Evolutionary conservation across 2,888 invertebrate genomes (phyloP).

Genomic region (Drosophila melanocephala): DNA sequence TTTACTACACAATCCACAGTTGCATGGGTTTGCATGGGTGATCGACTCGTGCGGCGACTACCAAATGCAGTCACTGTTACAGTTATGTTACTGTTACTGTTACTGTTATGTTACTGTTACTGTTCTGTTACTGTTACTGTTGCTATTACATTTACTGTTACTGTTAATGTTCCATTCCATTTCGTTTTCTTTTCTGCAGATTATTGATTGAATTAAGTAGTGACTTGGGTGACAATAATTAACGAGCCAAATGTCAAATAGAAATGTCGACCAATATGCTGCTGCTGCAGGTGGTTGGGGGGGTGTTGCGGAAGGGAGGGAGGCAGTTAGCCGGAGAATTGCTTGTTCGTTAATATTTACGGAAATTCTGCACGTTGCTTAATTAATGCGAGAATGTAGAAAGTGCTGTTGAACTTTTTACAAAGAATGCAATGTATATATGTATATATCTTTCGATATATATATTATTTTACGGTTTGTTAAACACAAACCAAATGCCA

Average conservation of each 20-base stretch:
- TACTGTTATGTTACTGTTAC: not conserved
- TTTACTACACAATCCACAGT: not conserved
- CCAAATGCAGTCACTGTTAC: not conserved
- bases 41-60: not conserved
- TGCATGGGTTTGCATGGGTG: not conserved
- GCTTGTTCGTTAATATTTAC: constrained; percentile 9
- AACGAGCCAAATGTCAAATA: constrained; percentile 17
- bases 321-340: not conserved
- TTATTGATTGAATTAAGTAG: constrained; percentile 14
- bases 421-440: constrained; percentile 5
- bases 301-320: too few species aligned
- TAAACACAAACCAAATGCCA: constrained; percentile 27
- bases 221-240: constrained; percentile 41
- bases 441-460: constrained; percentile 1
- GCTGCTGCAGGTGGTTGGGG: not conserved
- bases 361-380: constrained; percentile 34
- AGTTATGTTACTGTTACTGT: not conserved
- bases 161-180: constrained; percentile 8
- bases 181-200: constrained; percentile 1
- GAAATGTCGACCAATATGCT: not conserved
- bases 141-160: not conserved
- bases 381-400: constrained; percentile 63
- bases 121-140: not conserved
- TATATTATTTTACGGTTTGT: constrained; percentile 1
- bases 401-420: constrained; percentile 48